Percentiles rank a stretch among this genome's conserved stretches.
phyloP scores from a whole-genome alignment of 2,888 invertebrate species.

The Thumatha senex region DNA sequence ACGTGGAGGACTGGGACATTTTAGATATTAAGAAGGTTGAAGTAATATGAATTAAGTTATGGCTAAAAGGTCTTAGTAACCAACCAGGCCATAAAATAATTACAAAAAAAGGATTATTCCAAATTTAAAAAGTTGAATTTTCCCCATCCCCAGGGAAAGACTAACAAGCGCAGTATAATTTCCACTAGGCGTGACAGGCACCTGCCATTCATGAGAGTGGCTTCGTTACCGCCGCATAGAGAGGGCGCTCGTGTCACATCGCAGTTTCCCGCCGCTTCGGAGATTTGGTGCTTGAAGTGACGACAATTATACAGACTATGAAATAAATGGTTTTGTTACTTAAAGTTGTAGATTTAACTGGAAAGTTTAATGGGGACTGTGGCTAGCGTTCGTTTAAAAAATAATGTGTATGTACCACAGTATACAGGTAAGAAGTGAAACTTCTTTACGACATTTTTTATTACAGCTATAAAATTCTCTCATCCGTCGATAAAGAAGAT shows the following conservation, averaged over 20 bases:
- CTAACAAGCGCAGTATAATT: slow-evolving; percentile 41
- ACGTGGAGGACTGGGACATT: too few species aligned
- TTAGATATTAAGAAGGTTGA: too few species aligned
- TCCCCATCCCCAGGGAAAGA: slow-evolving; percentile 22
- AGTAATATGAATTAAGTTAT: too few species aligned
- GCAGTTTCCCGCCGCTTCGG: slow-evolving; percentile 33
- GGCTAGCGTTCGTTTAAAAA: neutral
- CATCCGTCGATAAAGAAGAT: too few species aligned
- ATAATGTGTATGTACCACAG: neutral
- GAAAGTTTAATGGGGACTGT: slow-evolving; percentile 4
- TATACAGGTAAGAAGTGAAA: too few species aligned
- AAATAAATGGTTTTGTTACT: slow-evolving; percentile 29
- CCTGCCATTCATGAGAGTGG: slow-evolving; percentile 64
- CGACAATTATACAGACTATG: slow-evolving; percentile 47
- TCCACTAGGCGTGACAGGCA: slow-evolving; percentile 55
- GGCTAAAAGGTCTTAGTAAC: too few species aligned
- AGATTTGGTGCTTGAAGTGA: slow-evolving; percentile 26
- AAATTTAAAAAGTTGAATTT: slow-evolving; percentile 23
- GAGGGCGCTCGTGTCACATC: slow-evolving; percentile 39
- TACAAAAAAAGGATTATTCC: slow-evolving; percentile 1
- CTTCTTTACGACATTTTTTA: too few species aligned
- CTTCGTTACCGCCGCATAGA: slow-evolving; percentile 59
- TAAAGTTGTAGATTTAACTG: slow-evolving; percentile 6
- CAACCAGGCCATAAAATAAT: too few species aligned
- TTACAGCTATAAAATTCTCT: too few species aligned